Percentiles rank a stretch among this genome's conserved stretches.
These are phyloP conservation scores for Proctacanthus coquilletti DNA, from an alignment of 1,140 invertebrate genomes.

Conservation along the genomic window DNA sequence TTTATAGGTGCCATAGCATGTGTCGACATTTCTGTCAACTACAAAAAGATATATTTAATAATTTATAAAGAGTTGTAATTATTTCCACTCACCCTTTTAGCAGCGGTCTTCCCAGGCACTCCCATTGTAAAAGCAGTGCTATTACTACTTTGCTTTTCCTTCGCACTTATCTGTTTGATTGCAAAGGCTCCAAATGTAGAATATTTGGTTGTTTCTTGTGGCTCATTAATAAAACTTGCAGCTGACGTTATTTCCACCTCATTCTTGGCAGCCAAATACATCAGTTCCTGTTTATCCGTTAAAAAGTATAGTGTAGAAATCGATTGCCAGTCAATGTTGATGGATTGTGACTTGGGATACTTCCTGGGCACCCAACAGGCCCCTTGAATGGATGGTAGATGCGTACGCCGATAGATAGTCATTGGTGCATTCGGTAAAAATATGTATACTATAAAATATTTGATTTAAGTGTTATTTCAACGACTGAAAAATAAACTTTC, in stretches of 20 bases:
- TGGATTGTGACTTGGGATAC: constrained; percentile 29
- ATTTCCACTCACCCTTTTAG: constrained; percentile 21
- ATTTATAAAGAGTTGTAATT: not conserved
- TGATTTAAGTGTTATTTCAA: not conserved
- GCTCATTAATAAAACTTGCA: constrained; percentile 11
- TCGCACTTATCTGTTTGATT: constrained; percentile 6
- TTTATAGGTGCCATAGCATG: constrained; percentile 36
- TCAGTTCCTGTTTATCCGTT: constrained; percentile 33
- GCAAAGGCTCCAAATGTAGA: constrained; percentile 23
- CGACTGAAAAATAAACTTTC: constrained; percentile 9
- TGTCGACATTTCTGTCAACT: constrained; percentile 35
- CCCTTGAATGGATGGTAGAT: constrained; percentile 31
- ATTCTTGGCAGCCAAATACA: constrained; percentile 14
- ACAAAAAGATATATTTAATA: constrained; percentile 18
- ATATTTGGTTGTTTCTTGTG: constrained; percentile 12
- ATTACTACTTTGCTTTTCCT: constrained; percentile 3
- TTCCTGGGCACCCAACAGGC: constrained; percentile 36
- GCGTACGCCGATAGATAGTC: constrained; percentile 34
- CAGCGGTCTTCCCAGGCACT: constrained; percentile 14
- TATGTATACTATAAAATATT: constrained; percentile 35
- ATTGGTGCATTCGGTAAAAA: constrained; percentile 40
- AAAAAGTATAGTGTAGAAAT: constrained; percentile 42
- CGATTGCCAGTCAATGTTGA: constrained; percentile 36
- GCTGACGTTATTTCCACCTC: constrained; percentile 8
- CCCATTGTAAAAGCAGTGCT: constrained; percentile 19